Conservation (phyloP, 2,797 vertebrate species). For the Falco novaeseelandiae region DNA sequence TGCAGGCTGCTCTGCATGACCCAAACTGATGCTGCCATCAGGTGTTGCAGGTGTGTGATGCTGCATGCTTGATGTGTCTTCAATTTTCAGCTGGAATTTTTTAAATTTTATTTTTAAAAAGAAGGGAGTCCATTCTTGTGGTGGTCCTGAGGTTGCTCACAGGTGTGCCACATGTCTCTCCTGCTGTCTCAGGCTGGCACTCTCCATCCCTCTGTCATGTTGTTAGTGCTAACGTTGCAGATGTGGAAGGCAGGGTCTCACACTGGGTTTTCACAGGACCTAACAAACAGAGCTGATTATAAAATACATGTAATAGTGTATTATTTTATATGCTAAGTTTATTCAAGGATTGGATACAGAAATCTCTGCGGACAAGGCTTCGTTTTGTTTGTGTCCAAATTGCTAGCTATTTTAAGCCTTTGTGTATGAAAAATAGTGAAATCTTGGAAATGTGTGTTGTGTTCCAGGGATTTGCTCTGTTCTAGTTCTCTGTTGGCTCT, state of each 20-base stretch:
- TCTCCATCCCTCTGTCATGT: background rate
- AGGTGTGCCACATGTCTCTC: background rate
- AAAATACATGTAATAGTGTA: background rate
- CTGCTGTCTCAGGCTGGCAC: no score
- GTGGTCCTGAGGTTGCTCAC: background rate
- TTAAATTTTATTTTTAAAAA: background rate
- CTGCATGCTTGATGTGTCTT: accelerated
- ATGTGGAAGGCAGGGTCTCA: background rate
- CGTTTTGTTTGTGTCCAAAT: background rate
- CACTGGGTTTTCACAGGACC: background rate
- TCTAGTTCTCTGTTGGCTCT: background rate
- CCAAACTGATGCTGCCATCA: accelerated
- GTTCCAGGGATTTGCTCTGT: background rate
- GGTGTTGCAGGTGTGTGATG: background rate
- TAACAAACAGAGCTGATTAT: background rate
- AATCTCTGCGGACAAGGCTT: background rate
- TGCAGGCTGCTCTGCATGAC: background rate
- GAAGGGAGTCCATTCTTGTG: background rate
- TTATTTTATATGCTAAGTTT: background rate
- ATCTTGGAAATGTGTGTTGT: background rate
- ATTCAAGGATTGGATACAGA: background rate
- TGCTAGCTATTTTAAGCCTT: background rate
- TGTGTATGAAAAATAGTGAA: background rate
- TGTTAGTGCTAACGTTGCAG: accelerated
- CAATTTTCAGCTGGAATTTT: background rate